These are phyloP conservation scores for Heterodera filipjevi DNA, from an alignment of 2,888 invertebrate genomes.

Conservation along the genomic window DNA sequence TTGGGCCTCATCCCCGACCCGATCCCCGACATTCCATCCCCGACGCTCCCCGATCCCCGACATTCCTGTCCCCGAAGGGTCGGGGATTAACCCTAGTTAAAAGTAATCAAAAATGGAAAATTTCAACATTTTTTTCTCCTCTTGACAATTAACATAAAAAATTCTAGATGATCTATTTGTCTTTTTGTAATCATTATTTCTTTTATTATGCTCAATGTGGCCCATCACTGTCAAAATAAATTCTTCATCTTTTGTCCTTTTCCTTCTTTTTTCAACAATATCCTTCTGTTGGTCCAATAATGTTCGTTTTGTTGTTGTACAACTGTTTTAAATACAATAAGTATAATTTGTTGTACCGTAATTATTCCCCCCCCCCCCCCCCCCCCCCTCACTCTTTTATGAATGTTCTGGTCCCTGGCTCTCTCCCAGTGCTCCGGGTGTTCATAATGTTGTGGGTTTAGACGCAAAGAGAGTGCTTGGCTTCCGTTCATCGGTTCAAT, in stretches of 20 bases:
- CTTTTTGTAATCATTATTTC: neutral
- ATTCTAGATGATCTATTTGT: too few species aligned
- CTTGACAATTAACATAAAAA: too few species aligned
- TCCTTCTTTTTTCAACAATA: neutral
- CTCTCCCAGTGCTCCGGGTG: conserved; percentile 24
- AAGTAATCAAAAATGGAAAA: too few species aligned
- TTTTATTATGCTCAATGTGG: neutral
- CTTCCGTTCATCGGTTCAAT: neutral
- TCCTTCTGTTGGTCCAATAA: neutral
- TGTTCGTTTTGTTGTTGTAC: neutral
- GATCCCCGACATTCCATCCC: too few species aligned
- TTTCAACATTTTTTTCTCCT: too few species aligned
- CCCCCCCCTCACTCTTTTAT: neutral
- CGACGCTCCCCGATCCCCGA: too few species aligned
- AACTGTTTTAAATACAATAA: neutral
- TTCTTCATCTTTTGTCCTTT: neutral
- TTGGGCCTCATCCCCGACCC: too few species aligned
- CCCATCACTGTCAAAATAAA: neutral
- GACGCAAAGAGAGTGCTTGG: neutral
- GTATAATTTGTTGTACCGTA: neutral
- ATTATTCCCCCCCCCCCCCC: neutral
- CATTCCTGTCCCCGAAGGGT: too few species aligned
- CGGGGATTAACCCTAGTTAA: too few species aligned
- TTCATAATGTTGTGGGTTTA: conserved; percentile 19
- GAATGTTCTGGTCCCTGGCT: conserved; percentile 2